Percentiles rank a stretch among this genome's conserved stretches.
Evolutionary conservation across 2,113 vertebrate species (phyloP).

Genomic region (Otocyon megalotis): DNA sequence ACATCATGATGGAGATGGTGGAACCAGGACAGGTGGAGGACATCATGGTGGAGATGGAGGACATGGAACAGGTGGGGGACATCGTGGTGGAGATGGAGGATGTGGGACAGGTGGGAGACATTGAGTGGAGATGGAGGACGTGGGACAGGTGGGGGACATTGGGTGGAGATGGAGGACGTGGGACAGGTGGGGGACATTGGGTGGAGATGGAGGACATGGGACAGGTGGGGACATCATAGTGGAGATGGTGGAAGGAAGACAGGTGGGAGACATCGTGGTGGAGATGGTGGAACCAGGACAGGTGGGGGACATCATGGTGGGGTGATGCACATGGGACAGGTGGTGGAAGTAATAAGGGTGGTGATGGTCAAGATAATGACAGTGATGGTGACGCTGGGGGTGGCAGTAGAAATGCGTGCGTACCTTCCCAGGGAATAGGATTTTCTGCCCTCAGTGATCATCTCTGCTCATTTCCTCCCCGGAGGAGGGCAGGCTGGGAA

Average conservation of each 20-base stretch:
- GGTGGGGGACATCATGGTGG: neutral
- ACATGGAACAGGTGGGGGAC: fast-evolving
- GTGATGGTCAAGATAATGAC: neutral
- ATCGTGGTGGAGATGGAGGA: neutral
- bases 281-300: neutral
- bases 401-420: fast-evolving
- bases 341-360: neutral
- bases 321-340: neutral
- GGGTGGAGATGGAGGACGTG: neutral
- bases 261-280: neutral
- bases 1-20: too few relatives aligned
- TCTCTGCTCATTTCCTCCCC: neutral
- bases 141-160: neutral
- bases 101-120: neutral
- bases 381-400: neutral
- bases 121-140: too few relatives aligned
- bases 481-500: too few relatives aligned
- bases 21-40: neutral
- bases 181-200: neutral
- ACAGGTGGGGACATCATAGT: neutral
- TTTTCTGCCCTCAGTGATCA: fast-evolving
- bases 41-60: neutral
- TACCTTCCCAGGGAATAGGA: too few relatives aligned
- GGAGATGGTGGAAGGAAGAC: too few relatives aligned
- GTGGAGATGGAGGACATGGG: neutral